A percentile compares a stretch with the other conserved stretches of the same genome.
Evolutionary conservation across 2,797 vertebrate genomes (phyloP).

Genomic region (Channallabes apus): DNA sequence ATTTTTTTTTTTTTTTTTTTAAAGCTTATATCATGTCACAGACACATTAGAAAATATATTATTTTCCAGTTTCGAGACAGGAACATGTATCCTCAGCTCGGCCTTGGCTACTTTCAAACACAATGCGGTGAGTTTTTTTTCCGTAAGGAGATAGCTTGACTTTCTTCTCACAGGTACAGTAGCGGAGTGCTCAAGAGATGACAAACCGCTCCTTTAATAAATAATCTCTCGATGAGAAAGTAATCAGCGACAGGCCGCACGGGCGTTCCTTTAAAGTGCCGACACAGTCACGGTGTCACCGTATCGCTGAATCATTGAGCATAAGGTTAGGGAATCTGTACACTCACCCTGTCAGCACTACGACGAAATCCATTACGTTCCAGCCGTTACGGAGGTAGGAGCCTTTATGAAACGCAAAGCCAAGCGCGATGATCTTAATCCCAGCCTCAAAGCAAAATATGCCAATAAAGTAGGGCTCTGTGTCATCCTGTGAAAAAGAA

Average conservation of each 20-base stretch:
- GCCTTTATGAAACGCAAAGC: constrained; percentile 95
- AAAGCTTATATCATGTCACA: not conserved
- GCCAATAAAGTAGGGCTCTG: constrained; percentile 96
- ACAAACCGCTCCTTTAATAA: not conserved
- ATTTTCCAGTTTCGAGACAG: not conserved
- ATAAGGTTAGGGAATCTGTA: constrained; percentile 28
- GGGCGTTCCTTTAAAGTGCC: not conserved
- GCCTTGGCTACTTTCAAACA: not conserved
- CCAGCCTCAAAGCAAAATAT: constrained; percentile 98
- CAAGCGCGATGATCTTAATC: constrained; percentile 95
- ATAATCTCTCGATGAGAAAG: not conserved
- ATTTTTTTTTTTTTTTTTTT: too few species aligned
- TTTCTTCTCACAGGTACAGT: not conserved
- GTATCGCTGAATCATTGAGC: constrained; percentile 17
- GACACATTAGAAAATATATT: not conserved
- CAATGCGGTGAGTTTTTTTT: not conserved
- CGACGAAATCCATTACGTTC: constrained; percentile 98
- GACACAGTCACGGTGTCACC: constrained; percentile 3
- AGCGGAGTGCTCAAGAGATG: not conserved
- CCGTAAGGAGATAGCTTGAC: not conserved
- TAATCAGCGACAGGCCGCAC: not conserved
- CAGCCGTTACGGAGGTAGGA: constrained; percentile 94
- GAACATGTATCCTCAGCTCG: not conserved
- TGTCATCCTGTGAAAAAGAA: constrained; percentile 82
- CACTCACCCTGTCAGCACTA: constrained; percentile 93